Evolutionary conservation across 2,797 vertebrate species (phyloP).

Genomic region (Sebastes hubbsi): DNA sequence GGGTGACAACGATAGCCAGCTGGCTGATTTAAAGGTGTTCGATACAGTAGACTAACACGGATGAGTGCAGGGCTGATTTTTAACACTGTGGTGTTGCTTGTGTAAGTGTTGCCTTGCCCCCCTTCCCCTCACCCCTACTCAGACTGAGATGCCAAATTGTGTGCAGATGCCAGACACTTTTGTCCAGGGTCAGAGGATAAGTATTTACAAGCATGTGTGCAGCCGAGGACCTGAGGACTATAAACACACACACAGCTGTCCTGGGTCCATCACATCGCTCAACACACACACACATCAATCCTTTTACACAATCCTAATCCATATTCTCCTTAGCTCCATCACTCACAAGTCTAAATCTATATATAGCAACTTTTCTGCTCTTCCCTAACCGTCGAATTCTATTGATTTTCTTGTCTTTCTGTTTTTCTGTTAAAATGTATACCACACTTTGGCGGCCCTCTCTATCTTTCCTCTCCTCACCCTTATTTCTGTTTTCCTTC

Average conservation of each 20-base stretch:
- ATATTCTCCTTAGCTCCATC: not conserved
- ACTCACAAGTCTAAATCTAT: not conserved
- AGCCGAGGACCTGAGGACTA: conserved; percentile 33
- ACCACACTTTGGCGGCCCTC: not conserved
- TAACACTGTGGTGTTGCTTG: conserved; percentile 1
- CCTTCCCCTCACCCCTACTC: not conserved
- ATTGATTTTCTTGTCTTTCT: conserved; percentile 4
- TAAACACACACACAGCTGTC: conserved; percentile 71
- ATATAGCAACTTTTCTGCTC: not conserved
- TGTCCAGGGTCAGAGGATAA: conserved; percentile 62
- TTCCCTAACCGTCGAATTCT: not conserved
- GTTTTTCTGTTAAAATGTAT: not conserved
- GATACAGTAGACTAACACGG: not conserved
- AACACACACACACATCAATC: not conserved
- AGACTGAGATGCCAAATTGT: conserved; percentile 18
- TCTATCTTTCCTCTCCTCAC: not conserved
- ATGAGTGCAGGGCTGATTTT: not conserved
- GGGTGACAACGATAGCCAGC: not conserved
- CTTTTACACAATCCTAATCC: not conserved
- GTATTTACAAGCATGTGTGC: conserved; percentile 67
- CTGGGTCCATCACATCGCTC: conserved; percentile 33
- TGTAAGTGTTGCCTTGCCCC: not conserved
- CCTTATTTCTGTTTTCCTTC: not conserved
- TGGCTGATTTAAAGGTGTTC: not conserved
- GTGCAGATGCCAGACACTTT: conserved; percentile 44